Evolutionary conservation across 2,888 invertebrate species (phyloP).

Genomic region (Eristalis arbustorum): DNA sequence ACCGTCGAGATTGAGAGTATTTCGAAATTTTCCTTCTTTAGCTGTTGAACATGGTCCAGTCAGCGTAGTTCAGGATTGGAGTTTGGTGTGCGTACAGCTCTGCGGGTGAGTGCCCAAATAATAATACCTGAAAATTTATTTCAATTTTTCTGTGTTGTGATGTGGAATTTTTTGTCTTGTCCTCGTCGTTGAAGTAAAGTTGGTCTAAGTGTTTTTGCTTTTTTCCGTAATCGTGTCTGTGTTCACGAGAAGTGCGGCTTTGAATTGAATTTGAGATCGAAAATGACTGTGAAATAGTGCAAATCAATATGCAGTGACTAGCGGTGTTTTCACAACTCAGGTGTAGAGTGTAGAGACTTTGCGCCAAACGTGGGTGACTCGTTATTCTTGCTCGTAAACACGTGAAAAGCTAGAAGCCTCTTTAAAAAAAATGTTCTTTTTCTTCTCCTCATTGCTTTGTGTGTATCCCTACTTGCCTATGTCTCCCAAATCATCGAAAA

Average conservation of each 20-base stretch:
- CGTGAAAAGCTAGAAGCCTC: conserved; percentile 23
- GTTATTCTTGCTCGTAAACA: conserved; percentile 20
- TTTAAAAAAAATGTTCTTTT: not conserved
- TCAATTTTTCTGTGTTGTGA: conserved; percentile 20
- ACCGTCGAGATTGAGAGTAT: conserved; percentile 44
- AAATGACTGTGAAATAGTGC: not conserved
- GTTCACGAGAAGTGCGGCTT: not conserved
- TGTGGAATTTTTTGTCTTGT: conserved; percentile 13
- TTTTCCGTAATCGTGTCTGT: not conserved
- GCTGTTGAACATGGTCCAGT: conserved; percentile 73
- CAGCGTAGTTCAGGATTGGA: conserved; percentile 80
- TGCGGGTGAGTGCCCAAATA: conserved; percentile 79
- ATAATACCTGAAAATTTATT: conserved; percentile 29
- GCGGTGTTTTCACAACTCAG: not conserved
- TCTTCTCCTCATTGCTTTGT: not conserved
- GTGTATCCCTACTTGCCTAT: conserved; percentile 3
- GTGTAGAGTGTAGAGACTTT: not conserved
- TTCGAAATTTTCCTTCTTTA: conserved; percentile 63
- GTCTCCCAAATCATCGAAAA: conserved; percentile 3
- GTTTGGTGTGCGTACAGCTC: conserved; percentile 80
- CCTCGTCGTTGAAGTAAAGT: not conserved
- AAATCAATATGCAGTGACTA: not conserved
- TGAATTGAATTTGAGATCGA: not conserved
- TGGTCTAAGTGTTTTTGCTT: not conserved
- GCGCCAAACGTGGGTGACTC: conserved; percentile 20